Percentiles rank a stretch among this genome's conserved stretches.
Conservation (phyloP, 1,140 invertebrate species). For the Scylla paramamosain region DNA sequence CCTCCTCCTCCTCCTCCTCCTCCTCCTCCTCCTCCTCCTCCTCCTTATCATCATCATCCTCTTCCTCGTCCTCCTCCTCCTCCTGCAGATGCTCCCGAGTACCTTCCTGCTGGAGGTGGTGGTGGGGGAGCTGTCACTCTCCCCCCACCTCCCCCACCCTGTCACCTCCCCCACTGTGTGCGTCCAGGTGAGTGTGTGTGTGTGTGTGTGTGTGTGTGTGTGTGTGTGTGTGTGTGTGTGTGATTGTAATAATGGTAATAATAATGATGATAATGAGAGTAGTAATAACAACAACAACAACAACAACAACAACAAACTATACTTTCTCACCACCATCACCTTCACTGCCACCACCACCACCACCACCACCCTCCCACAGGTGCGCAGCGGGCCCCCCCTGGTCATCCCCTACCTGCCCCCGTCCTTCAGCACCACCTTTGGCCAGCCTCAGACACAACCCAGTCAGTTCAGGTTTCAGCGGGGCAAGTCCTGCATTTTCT, state of each 20-base stretch:
- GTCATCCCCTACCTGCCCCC: constrained; percentile 49
- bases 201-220: constrained; percentile 55
- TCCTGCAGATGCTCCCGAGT: not conserved
- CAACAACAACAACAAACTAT: not conserved
- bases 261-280: not conserved
- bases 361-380: not conserved
- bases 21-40: too few species aligned
- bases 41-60: too few species aligned
- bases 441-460: not conserved
- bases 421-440: not conserved
- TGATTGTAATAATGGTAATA: not conserved
- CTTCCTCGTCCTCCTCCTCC: not conserved
- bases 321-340: too few species aligned
- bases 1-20: too few species aligned
- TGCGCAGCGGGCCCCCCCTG: constrained; percentile 6
- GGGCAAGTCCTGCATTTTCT: constrained; percentile 59
- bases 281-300: not conserved
- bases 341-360: too few species aligned
- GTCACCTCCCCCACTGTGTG: constrained; percentile 24
- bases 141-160: not conserved
- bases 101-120: constrained; percentile 7
- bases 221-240: constrained; percentile 28
- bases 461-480: constrained; percentile 54
- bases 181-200: constrained; percentile 53
- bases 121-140: not conserved